A percentile compares a stretch with the other conserved stretches of the same genome.
phyloP scores from a whole-genome alignment of 2,113 vertebrate genomes.

The Bubalus kerabau region DNA sequence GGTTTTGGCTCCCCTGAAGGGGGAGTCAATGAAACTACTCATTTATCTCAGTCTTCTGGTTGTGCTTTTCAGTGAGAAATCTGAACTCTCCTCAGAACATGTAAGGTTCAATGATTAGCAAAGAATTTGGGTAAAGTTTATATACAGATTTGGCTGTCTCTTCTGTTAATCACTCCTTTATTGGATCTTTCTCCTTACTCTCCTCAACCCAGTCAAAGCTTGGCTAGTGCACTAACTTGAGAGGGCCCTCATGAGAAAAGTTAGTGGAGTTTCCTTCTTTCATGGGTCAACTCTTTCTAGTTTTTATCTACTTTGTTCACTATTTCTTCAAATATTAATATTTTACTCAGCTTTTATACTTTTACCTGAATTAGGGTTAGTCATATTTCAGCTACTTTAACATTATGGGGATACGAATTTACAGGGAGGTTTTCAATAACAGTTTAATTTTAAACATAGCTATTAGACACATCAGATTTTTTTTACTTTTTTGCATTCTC shows the following conservation, averaged over 20 bases:
- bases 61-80: not conserved
- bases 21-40: not conserved
- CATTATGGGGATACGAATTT: not conserved
- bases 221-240: not conserved
- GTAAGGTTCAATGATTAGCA: not conserved
- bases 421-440: not conserved
- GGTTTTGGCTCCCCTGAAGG: not conserved
- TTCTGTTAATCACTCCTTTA: not conserved
- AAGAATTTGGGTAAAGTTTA: not conserved
- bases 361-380: not conserved
- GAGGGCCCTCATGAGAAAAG: not conserved
- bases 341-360: not conserved
- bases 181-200: not conserved
- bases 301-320: not conserved
- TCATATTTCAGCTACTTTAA: not conserved
- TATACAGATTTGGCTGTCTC: not conserved
- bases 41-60: not conserved
- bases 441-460: not conserved
- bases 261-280: not conserved
- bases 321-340: not conserved
- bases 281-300: not conserved
- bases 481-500: not conserved
- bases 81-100: not conserved
- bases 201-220: not conserved
- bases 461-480: not conserved